These are phyloP conservation scores for Lathamus discolor DNA, from an alignment of 2,113 vertebrate genomes.

Conservation along the genomic window DNA sequence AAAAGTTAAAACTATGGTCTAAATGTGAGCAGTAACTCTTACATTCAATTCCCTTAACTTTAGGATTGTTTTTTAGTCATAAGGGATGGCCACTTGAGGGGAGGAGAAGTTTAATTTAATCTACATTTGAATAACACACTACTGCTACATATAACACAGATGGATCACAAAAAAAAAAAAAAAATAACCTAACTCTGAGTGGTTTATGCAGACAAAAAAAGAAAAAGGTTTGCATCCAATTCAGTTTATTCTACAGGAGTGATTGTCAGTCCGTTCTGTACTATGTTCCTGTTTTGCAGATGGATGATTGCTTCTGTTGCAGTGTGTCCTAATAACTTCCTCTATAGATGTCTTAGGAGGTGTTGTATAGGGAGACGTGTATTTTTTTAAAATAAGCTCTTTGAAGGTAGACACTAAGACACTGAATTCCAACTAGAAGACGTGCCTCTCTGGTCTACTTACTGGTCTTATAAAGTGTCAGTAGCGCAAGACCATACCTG, in stretches of 20 bases:
- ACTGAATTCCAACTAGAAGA: not conserved
- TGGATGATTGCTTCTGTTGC: not conserved
- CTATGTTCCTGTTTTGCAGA: not conserved
- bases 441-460: not conserved
- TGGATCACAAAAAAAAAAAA: not conserved
- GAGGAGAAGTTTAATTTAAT: constrained; percentile 7
- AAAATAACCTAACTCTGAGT: not conserved
- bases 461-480: not conserved
- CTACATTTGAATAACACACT: not conserved
- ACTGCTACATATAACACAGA: not conserved
- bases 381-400: not conserved
- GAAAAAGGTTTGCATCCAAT: not conserved
- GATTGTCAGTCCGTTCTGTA: not conserved
- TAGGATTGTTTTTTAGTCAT: not conserved
- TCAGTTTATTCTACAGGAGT: not conserved
- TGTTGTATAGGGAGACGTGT: not conserved
- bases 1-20: not conserved
- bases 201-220: not conserved
- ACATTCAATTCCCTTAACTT: not conserved
- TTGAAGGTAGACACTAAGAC: not conserved
- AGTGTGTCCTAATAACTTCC: not conserved
- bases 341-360: not conserved
- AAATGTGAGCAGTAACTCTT: constrained; percentile 15
- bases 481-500: not conserved
- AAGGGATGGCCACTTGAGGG: not conserved